Conservation (phyloP, 2,888 invertebrate species). For the Linyphia triangularis region DNA sequence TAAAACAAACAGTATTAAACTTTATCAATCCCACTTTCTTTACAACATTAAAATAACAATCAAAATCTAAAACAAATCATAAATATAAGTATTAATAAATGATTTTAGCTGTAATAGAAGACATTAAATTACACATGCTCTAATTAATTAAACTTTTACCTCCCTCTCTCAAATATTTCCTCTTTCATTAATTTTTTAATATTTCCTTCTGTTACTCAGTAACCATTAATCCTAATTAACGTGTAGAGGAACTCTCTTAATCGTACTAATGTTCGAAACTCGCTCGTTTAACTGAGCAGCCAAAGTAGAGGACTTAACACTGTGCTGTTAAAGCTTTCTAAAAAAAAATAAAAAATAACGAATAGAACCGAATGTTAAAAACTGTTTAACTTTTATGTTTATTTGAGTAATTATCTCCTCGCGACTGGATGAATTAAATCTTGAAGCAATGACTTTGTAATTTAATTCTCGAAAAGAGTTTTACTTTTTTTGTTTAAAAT, state of each 20-base stretch:
- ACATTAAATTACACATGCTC: slow-evolving; percentile 28
- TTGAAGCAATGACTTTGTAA: neutral
- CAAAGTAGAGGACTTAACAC: neutral
- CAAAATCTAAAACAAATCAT: neutral
- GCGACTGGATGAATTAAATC: neutral
- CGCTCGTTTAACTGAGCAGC: slow-evolving; percentile 13
- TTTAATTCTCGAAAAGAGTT: neutral
- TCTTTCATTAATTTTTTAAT: neutral
- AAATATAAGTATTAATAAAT: slow-evolving; percentile 1
- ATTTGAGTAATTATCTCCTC: neutral
- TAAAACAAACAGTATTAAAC: too few relatives aligned
- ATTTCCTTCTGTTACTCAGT: slow-evolving; percentile 1
- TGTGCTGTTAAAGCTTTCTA: neutral
- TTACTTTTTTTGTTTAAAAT: neutral
- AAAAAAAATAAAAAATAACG: neutral
- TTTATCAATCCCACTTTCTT: too few relatives aligned
- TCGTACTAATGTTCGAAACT: slow-evolving; percentile 20
- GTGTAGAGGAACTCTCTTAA: neutral
- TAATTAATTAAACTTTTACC: slow-evolving; percentile 19
- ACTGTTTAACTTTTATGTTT: slow-evolving; percentile 6
- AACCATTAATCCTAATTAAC: slow-evolving; percentile 52
- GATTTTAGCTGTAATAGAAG: neutral
- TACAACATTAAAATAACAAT: neutral
- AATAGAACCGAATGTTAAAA: neutral
- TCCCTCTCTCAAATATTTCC: neutral